A percentile compares a stretch with the other conserved stretches of the same genome.
phyloP scores from a whole-genome alignment of 1,140 invertebrate species.

The Pseudachorutes palmiensis region DNA sequence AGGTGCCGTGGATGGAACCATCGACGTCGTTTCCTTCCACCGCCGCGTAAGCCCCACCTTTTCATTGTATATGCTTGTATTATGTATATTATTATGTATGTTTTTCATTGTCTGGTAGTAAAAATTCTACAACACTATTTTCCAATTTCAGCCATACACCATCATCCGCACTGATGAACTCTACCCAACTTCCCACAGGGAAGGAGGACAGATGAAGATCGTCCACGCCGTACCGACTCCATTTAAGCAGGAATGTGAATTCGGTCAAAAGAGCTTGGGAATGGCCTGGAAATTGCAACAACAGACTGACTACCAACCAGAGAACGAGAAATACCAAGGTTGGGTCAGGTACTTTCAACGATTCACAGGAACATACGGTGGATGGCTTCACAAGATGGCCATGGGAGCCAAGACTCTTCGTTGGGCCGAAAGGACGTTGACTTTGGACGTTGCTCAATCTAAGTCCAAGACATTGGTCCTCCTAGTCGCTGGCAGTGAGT shows the following conservation, averaged over 20 bases:
- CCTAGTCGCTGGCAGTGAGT: slow-evolving; percentile 24
- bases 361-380: slow-evolving; percentile 16
- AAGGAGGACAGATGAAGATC: slow-evolving; percentile 36
- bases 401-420: slow-evolving; percentile 21
- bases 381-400: slow-evolving; percentile 21
- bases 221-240: slow-evolving; percentile 13
- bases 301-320: slow-evolving; percentile 28
- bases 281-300: slow-evolving; percentile 20
- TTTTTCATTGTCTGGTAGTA: background rate
- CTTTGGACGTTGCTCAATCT: slow-evolving; percentile 31
- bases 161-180: slow-evolving; percentile 34
- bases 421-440: slow-evolving; percentile 24
- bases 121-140: background rate
- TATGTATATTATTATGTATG: background rate
- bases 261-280: slow-evolving; percentile 21
- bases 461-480: slow-evolving; percentile 32
- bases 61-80: background rate
- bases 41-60: slow-evolving; percentile 7
- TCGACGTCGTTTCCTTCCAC: slow-evolving; percentile 35
- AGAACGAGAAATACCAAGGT: slow-evolving; percentile 25
- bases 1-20: slow-evolving; percentile 22
- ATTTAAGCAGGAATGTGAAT: slow-evolving; percentile 6
- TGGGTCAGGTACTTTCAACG: slow-evolving; percentile 24
- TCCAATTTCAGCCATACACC: slow-evolving; percentile 27
- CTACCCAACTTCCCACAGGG: slow-evolving; percentile 29